Evolutionary conservation across 2,797 vertebrate species (phyloP), one percentile per base, ranked within the genome.

Genomic region (Ptychadena robeensis): DNA sequence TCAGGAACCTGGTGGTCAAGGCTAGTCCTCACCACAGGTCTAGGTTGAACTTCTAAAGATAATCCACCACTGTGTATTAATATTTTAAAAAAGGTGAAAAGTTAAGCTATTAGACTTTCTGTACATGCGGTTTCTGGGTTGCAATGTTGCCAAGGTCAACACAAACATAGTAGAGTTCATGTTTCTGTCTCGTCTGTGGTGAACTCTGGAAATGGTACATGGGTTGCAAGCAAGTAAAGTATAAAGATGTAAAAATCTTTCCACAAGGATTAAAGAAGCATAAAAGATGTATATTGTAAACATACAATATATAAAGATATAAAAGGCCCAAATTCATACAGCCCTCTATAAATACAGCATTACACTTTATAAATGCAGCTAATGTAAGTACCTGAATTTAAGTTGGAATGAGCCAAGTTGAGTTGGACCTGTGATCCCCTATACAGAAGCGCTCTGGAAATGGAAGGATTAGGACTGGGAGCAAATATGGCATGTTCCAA

Each of bases 21-120:
- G 27, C 34, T 75, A 61, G 72, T 69, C 64, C 48, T 44, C 35
- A 82, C 80, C 80, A 75, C 72, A 82, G 64, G 64, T 69, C 72
- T 75, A 68, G 44, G n/a, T 61, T 81, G 18, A 57, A 74, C 38
- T 66, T 81, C 48, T 38, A 82, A 38, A 75, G 44, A 68, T 82
- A 82, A 82, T 90, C 89, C 88, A 86, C 76, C 88, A 87, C 90
- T 90, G 89, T 89, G 87, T 90, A 88, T 88, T 89, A 88, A 91
- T 90, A 85, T 75, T 89, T 53, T 53, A 90, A 91, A 86, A 74
- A 86, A 87, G 93, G 92, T 90, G 91, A 93, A 94, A 92, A 93
- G 93, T 95, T 95, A 91, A 95, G 94, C 94, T 94, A 93, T 94
- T 94, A 87, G 91, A 88, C 91, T 94, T 95, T 93, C 90, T 91